These are phyloP conservation scores for Hemiprocne comata DNA, from an alignment of 2,113 vertebrate species.

Conservation along the genomic window DNA sequence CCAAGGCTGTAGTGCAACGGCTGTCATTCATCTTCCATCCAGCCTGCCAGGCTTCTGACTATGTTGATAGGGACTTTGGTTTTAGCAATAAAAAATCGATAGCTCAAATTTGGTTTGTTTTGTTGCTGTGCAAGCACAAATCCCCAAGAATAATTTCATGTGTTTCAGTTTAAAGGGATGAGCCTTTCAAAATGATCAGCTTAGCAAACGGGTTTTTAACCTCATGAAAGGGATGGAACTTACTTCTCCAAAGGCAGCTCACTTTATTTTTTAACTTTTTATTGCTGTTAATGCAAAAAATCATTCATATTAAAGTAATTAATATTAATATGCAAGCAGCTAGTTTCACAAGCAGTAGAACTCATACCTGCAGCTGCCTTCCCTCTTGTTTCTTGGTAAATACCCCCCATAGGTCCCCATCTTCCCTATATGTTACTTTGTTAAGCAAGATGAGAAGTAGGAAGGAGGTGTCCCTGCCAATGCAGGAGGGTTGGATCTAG, in stretches of 20 bases:
- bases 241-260: background rate
- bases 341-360: background rate
- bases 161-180: background rate
- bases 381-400: background rate
- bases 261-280: background rate
- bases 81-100: constrained; percentile 8
- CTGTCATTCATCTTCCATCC: constrained; percentile 19
- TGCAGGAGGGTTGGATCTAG: no score
- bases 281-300: background rate
- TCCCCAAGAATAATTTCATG: background rate
- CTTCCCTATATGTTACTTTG: no score
- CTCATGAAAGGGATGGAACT: background rate
- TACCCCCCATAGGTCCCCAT: background rate
- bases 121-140: constrained; percentile 5
- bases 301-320: background rate
- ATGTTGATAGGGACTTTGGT: constrained; percentile 4
- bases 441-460: background rate
- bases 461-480: no score
- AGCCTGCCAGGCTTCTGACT: background rate
- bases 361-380: background rate
- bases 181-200: background rate
- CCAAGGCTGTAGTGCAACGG: background rate
- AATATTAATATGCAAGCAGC: background rate
- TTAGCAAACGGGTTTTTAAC: background rate
- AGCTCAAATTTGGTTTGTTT: background rate